Evolutionary conservation across 2,797 vertebrate genomes (phyloP).

Genomic region (Smutsia temminckii): DNA sequence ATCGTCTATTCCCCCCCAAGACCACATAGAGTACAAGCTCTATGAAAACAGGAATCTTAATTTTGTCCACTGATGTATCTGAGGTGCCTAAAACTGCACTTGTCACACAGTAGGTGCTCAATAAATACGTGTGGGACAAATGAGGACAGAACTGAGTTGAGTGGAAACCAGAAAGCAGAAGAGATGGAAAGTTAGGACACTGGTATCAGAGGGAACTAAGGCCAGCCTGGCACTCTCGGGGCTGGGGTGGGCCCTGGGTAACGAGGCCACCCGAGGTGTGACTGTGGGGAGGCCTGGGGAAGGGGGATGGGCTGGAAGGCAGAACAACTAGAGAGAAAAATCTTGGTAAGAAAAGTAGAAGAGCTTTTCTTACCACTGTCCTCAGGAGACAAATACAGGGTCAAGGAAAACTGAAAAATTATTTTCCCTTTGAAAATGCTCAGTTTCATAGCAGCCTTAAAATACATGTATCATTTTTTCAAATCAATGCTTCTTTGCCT

Average conservation of each 20-base stretch:
- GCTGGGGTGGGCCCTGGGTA: neutral
- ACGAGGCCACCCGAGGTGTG: fast-evolving
- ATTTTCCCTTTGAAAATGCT: neutral
- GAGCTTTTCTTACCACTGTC: neutral
- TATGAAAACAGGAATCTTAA: neutral
- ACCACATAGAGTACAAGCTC: neutral
- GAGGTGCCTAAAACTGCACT: neutral
- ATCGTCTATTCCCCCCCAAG: neutral
- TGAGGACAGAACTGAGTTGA: neutral
- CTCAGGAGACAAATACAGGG: neutral
- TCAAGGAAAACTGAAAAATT: neutral
- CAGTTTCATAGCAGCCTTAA: neutral
- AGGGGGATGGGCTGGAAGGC: neutral
- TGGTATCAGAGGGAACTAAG: neutral
- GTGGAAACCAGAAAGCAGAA: neutral
- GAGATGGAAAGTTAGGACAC: neutral
- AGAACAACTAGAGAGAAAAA: neutral
- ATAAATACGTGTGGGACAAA: neutral
- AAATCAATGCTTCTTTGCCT: neutral
- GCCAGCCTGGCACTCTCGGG: neutral
- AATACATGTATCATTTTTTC: neutral
- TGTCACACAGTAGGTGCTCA: neutral
- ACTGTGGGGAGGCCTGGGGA: neutral
- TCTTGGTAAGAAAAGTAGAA: neutral
- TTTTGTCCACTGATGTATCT: neutral